Evolutionary conservation across 2,113 vertebrate species (phyloP), one percentile per base, ranked within the genome.

Genomic region (Vicugna pacos): DNA sequence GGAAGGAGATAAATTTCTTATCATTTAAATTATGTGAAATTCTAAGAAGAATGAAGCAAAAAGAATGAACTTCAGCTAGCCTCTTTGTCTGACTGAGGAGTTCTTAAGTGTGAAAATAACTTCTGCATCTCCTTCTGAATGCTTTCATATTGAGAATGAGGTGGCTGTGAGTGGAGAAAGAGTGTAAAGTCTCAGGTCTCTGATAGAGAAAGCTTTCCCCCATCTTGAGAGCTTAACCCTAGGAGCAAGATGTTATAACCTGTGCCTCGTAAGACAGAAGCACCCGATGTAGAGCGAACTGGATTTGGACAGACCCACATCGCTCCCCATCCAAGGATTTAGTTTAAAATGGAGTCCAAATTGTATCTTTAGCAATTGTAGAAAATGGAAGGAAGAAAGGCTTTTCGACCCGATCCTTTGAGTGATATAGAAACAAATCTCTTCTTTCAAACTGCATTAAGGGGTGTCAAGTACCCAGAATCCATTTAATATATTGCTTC

Each of bases 401-500:
- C 77, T 97, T 96, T 97, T 96, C 94, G 91, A 94, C 73, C 93
- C 94, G 94, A 95, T 95, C 86, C 93, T 96, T 89, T 50, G 93
- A 97, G 95, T 91, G 97, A 96, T 86, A 96, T 93, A 94, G 94
- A 95, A 98, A 95, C 89, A 97, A 98, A 97, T 96, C 95, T 97
- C 94, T 97, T 94, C 91, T 95, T 89, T 93, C 86, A 97, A 97
- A 97, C 91, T 8, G 69, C 94, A 97, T 97, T 97, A 97, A 96
- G 91, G 97, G 13, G 32, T 94, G 91, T 96, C 96, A 97, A 97
- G 96, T 94, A 93, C 85, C 58, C 69, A 93, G 93, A 94, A 96
- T 95, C 93, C 97, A 4, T 97, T 96, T 97, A 97, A 97, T 97
- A 97, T 93, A 97, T 96, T 95, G 96, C 79, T 96, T 94, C 95